Evolutionary conservation across 2,797 vertebrate genomes (phyloP).

Genomic region (Hippopotamyrus pictus): DNA sequence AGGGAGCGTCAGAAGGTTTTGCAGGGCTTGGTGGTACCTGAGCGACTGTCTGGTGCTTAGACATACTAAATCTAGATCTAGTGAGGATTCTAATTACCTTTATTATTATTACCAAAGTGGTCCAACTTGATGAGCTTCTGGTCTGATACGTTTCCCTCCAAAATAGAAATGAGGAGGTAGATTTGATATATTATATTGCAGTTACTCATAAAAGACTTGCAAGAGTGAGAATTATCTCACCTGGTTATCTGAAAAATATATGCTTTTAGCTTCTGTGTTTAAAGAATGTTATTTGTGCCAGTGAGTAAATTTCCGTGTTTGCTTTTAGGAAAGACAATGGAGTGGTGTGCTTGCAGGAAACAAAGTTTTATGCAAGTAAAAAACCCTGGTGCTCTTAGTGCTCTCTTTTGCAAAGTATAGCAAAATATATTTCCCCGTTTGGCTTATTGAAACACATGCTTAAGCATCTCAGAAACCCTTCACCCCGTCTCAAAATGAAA

Average conservation of each 20-base stretch:
- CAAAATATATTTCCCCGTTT: not conserved
- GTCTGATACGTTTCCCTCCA: not conserved
- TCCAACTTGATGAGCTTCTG: not conserved
- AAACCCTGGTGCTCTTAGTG: not conserved
- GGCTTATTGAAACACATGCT: not conserved
- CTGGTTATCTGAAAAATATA: not conserved
- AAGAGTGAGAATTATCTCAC: not conserved
- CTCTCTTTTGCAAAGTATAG: not conserved
- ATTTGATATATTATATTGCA: not conserved
- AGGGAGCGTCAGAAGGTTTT: slow-evolving; percentile 1
- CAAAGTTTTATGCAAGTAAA: not conserved
- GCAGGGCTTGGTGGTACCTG: slow-evolving; percentile 22
- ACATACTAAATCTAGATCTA: slow-evolving; percentile 19
- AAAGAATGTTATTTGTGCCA: not conserved
- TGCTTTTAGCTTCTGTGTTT: not conserved
- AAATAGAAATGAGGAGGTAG: not conserved
- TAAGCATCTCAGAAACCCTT: not conserved
- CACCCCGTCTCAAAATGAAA: not conserved
- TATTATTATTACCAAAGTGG: not conserved
- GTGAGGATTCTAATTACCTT: not conserved
- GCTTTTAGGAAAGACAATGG: not conserved
- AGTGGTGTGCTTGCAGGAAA: not conserved
- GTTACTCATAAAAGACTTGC: not conserved
- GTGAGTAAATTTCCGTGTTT: not conserved
- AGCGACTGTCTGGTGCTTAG: not conserved